A percentile compares a stretch with the other conserved stretches of the same genome.
Conservation (phyloP, 92 coral and sea anemone genomes). For the Porites lobata region DNA sequence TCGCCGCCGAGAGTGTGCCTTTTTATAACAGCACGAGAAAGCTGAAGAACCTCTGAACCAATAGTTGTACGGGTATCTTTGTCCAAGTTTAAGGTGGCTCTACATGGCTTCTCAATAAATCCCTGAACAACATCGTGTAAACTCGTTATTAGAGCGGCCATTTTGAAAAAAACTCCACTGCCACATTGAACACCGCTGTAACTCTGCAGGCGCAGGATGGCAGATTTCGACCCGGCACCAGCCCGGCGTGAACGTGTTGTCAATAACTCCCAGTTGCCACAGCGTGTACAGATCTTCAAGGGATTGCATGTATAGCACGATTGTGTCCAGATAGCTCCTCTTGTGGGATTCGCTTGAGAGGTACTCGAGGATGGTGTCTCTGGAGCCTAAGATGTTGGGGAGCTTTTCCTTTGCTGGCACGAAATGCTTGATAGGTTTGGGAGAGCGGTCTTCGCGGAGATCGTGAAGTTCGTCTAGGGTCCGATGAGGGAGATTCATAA, state of each 20-base stretch:
- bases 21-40: constrained; percentile 50
- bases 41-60: constrained; percentile 52
- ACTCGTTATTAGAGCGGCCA: constrained; percentile 41
- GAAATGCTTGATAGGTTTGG: no score
- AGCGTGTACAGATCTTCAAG: no score
- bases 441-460: no score
- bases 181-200: constrained; percentile 42
- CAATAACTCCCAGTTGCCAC: no score
- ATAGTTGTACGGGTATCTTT: constrained; percentile 29
- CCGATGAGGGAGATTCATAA: no score
- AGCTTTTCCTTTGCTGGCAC: no score
- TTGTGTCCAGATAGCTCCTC: no score
- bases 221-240: constrained; percentile 25
- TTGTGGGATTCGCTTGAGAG: no score
- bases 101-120: constrained; percentile 29
- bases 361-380: no score
- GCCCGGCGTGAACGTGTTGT: constrained; percentile 18
- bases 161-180: not conserved
- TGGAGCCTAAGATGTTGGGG: no score
- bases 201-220: constrained; percentile 26
- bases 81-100: constrained; percentile 10
- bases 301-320: no score
- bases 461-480: no score
- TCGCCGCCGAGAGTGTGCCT: constrained; percentile 37
- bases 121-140: constrained; percentile 28